Evolutionary conservation across 2,113 vertebrate species (phyloP), one percentile per base, ranked within the genome.

Genomic region (Dicentrarchus labrax): DNA sequence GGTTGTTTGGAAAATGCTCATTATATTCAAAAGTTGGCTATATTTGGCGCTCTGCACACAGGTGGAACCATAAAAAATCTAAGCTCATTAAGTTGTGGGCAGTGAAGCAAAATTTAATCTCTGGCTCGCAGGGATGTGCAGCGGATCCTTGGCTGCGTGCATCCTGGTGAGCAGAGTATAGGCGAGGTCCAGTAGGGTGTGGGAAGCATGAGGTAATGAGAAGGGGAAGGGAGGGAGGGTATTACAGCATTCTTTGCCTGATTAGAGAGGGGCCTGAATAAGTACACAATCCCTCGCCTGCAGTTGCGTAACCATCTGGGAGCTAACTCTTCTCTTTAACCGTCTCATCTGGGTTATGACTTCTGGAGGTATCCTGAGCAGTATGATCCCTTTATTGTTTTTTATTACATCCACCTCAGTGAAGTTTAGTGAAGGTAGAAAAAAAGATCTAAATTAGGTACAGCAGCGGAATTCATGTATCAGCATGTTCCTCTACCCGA

Each of bases 211-310:
- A 90, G 82, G 83, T 90, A 88, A 89, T 81, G 51, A 90, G 75
- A 83, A 66, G 79, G 78, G 57, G 54, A 69, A 72, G 83, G 82
- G 68, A 79, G 65, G 65, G 66, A 83, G 83, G 71, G 76, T 81
- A 64, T 86, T 88, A 83, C 83, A 61, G 88, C 85, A 91, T 92
- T 92, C 90, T 90, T 90, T 50, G 82, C 57, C 82, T 91, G 86
- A 91, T 93, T 90, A 89, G 74, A 88, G 67, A 86, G 76, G 61
- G 81, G 76, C 61, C 72, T 85, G 81, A 80, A 64, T 82, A 79
- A 90, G 80, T 69, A 78, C 54, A 47, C 85, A 91, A 88, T 86
- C 87, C 83, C 71, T 72, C 19, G 61, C 72, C 67, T 71, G 61
- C 19, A 51, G 89, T 89, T 90, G 85, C 82, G 45, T 86, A 91